Evolutionary conservation across 2,888 invertebrate species (phyloP).

Genomic region (Tubulanus polymorphus): DNA sequence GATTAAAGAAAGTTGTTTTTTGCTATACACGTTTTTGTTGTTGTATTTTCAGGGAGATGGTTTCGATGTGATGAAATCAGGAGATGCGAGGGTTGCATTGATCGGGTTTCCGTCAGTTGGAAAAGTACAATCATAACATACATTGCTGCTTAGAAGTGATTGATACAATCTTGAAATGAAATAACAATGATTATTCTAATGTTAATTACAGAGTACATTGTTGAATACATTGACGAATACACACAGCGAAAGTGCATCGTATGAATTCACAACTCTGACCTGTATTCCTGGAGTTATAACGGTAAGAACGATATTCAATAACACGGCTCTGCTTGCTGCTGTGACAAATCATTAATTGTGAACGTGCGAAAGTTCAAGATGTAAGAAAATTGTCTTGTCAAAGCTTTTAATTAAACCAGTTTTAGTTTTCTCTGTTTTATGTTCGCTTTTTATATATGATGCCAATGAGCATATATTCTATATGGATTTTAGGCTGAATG

Average conservation of each 20-base stretch:
- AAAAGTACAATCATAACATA: slow-evolving; percentile 67
- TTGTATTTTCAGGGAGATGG: slow-evolving; percentile 62
- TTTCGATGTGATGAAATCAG: slow-evolving; percentile 98
- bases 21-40: too few species aligned
- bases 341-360: not conserved
- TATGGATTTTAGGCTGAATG: too few species aligned
- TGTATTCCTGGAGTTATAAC: slow-evolving; percentile 99
- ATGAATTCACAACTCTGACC: slow-evolving; percentile 98
- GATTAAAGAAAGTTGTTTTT: too few species aligned
- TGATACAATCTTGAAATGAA: too few species aligned
- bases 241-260: slow-evolving; percentile 93
- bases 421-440: too few species aligned
- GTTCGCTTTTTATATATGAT: too few species aligned
- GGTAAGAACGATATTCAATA: slow-evolving; percentile 42
- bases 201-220: slow-evolving; percentile 74
- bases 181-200: not conserved
- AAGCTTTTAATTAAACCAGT: too few species aligned
- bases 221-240: slow-evolving; percentile 93
- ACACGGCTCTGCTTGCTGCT: not conserved
- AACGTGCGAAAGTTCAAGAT: not conserved
- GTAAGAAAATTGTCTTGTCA: not conserved
- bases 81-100: slow-evolving; percentile 95
- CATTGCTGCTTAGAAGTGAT: too few species aligned
- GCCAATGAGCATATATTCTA: too few species aligned
- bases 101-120: slow-evolving; percentile 99